phyloP scores from a whole-genome alignment of 2,113 vertebrate species.

The Felis chaus region DNA sequence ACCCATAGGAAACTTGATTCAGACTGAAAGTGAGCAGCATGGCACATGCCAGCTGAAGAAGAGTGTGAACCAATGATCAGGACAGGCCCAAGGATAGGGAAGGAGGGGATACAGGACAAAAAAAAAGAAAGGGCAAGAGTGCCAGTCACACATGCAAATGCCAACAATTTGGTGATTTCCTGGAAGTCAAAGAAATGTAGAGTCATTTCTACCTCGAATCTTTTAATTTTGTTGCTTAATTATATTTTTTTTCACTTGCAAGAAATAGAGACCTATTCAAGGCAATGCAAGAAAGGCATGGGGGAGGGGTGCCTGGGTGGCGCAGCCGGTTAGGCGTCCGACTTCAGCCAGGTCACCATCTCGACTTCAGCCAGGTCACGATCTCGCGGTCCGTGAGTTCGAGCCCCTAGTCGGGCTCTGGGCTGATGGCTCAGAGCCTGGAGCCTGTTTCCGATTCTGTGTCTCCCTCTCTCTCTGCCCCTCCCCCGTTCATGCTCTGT shows the following conservation, averaged over 20 bases:
- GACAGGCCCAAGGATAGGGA: background rate
- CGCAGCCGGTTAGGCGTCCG: too few species aligned
- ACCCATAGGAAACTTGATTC: background rate
- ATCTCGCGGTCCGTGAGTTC: too few species aligned
- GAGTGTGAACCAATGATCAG: background rate
- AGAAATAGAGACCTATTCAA: background rate
- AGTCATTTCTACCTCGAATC: background rate
- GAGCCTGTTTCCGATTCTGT: too few species aligned
- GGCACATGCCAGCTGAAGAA: background rate
- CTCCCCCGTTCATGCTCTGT: too few species aligned
- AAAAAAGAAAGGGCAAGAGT: background rate
- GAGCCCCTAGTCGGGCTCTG: too few species aligned
- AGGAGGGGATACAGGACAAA: background rate
- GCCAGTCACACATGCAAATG: background rate
- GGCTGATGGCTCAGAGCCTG: too few species aligned
- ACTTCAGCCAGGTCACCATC: too few species aligned
- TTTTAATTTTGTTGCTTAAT: slow-evolving; percentile 25
- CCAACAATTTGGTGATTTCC: background rate
- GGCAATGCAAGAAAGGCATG: background rate
- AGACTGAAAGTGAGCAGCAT: background rate
- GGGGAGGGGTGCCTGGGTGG: too few species aligned
- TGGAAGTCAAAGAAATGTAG: background rate
- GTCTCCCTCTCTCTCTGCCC: too few species aligned
- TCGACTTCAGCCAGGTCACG: too few species aligned
- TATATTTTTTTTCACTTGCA: background rate